Evolutionary conservation across 2,888 invertebrate species (phyloP).

Genomic region (Cosmia pyralina): DNA sequence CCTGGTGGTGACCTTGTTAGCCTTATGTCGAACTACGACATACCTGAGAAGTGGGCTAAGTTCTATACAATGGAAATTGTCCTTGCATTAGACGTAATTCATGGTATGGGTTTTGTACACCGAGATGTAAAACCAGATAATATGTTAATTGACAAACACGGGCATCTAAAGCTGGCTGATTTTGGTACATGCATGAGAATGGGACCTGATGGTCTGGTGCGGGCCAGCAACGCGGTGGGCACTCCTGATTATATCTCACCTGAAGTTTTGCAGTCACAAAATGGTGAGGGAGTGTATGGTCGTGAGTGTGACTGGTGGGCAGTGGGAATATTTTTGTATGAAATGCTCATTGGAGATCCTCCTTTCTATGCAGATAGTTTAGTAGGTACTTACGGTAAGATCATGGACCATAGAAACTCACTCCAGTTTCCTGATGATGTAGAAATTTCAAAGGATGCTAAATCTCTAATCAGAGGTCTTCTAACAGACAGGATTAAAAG

Average conservation of each 20-base stretch:
- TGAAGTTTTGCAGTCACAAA: slow-evolving; percentile 99
- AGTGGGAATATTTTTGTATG: slow-evolving; percentile 99
- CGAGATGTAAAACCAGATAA: slow-evolving; percentile 99
- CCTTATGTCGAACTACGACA: slow-evolving; percentile 99
- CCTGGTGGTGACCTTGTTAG: slow-evolving; percentile 99
- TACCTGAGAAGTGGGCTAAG: slow-evolving; percentile 99
- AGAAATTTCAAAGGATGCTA: slow-evolving; percentile 96
- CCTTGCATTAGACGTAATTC: slow-evolving; percentile 98
- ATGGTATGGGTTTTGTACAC: slow-evolving; percentile 98
- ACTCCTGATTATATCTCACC: slow-evolving; percentile 99
- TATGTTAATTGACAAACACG: slow-evolving; percentile 98
- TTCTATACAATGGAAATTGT: slow-evolving; percentile 99
- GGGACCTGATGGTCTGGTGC: slow-evolving; percentile 98
- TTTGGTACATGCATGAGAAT: slow-evolving; percentile 99
- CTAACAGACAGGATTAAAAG: slow-evolving; percentile 97
- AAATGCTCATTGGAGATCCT: slow-evolving; percentile 99
- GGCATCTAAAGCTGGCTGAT: slow-evolving; percentile 99
- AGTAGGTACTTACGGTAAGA: slow-evolving; percentile 99
- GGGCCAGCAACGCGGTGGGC: slow-evolving; percentile 99
- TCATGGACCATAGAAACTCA: slow-evolving; percentile 99
- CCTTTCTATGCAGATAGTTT: slow-evolving; percentile 99
- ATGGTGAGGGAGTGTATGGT: slow-evolving; percentile 98
- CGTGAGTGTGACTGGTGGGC: slow-evolving; percentile 99
- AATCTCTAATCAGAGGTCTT: slow-evolving; percentile 97
- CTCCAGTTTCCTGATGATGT: slow-evolving; percentile 98